Percentiles rank a stretch among this genome's conserved stretches.
phyloP scores from a whole-genome alignment of 1,140 invertebrate species.

The Papilio machaon region DNA sequence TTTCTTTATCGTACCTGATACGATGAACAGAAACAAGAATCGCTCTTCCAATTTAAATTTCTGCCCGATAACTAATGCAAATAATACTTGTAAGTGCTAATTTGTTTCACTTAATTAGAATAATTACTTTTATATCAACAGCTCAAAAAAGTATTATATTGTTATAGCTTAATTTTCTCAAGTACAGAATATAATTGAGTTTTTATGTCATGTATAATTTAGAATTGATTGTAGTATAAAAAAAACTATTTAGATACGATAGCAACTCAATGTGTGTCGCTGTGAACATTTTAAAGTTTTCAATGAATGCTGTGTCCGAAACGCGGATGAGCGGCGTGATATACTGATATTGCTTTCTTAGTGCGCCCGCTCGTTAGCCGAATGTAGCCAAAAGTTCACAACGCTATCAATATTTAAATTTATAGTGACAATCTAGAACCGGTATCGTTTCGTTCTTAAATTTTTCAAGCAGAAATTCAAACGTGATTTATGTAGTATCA shows the following conservation, averaged over 20 bases:
- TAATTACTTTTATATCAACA: not conserved
- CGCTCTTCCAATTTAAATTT: not conserved
- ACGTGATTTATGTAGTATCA: conserved; percentile 50
- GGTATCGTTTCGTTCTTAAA: conserved; percentile 53
- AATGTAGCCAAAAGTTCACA: conserved; percentile 67
- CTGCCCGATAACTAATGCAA: not conserved
- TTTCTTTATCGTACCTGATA: not conserved
- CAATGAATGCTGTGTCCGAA: conserved; percentile 69
- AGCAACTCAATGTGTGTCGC: conserved; percentile 49
- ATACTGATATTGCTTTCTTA: conserved; percentile 78
- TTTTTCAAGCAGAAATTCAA: conserved; percentile 42
- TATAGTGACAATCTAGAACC: conserved; percentile 66
- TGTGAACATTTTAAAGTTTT: conserved; percentile 66
- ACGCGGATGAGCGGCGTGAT: conserved; percentile 73
- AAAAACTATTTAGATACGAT: conserved; percentile 28
- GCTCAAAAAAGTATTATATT: not conserved
- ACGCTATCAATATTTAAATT: conserved; percentile 76
- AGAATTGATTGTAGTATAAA: not conserved
- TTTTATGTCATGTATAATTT: not conserved
- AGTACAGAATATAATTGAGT: not conserved
- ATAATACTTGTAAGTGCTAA: not conserved
- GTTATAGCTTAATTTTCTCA: not conserved
- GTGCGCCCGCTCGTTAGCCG: conserved; percentile 69
- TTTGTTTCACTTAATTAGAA: not conserved
- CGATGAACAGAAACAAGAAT: not conserved